Evolutionary conservation across 2,888 invertebrate species (phyloP).

Genomic region (Syrphus vitripennis): DNA sequence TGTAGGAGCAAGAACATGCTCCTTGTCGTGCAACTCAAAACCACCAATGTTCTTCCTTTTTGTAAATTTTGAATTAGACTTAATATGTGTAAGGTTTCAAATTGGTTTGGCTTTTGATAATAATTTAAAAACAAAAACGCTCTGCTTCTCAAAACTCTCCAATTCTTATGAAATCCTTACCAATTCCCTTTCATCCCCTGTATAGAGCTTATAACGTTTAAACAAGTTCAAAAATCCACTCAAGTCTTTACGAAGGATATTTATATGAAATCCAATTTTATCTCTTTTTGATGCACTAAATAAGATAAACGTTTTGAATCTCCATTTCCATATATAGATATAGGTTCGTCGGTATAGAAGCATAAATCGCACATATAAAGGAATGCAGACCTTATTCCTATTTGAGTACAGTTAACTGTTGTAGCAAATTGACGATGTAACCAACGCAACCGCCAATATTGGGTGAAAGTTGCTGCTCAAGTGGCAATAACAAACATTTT

Average conservation of each 20-base stretch:
- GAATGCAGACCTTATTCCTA: neutral
- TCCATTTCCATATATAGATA: neutral
- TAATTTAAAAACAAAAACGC: too few relatives aligned
- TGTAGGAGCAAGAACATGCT: too few relatives aligned
- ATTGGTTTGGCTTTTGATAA: too few relatives aligned
- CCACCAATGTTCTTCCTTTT: too few relatives aligned
- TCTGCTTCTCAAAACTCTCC: too few relatives aligned
- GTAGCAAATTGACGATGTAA: constrained; percentile 63
- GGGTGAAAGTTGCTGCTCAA: constrained; percentile 63
- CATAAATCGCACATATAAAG: too few relatives aligned
- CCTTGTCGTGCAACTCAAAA: too few relatives aligned
- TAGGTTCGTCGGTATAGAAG: neutral
- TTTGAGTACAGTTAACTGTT: constrained; percentile 41
- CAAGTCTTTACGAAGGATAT: neutral
- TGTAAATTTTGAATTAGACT: too few relatives aligned
- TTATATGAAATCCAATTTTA: neutral
- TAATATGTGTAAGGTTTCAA: too few relatives aligned
- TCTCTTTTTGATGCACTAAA: neutral
- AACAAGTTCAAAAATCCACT: constrained; percentile 2
- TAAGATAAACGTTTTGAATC: neutral
- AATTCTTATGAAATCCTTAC: too few relatives aligned
- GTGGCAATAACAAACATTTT: constrained; percentile 71
- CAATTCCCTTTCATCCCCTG: neutral
- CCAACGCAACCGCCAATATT: constrained; percentile 68
- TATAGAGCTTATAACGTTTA: neutral